These are phyloP conservation scores for Narcine bancroftii DNA, from an alignment of 2,113 vertebrate species.

Conservation along the genomic window DNA sequence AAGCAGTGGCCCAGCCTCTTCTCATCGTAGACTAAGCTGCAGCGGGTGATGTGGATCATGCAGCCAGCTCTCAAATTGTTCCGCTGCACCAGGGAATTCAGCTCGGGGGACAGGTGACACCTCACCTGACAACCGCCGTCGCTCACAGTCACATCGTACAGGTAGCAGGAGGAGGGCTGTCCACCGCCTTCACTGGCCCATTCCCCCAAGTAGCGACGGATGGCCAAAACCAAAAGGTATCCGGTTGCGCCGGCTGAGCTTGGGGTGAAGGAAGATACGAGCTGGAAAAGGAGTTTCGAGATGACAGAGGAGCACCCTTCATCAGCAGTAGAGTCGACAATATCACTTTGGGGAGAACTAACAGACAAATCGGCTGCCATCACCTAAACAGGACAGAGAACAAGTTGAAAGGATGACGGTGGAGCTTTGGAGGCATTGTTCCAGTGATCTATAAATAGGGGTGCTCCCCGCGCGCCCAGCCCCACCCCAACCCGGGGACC, in stretches of 20 bases:
- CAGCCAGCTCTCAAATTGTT: conserved; percentile 62
- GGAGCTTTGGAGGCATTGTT: background rate
- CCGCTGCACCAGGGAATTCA: conserved; percentile 58
- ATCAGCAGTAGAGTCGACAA: background rate
- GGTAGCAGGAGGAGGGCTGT: conserved; percentile 37
- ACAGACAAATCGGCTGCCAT: background rate
- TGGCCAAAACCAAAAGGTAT: conserved; percentile 47
- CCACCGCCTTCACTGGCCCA: background rate
- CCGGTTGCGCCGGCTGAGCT: background rate
- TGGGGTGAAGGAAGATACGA: background rate
- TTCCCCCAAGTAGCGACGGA: conserved; percentile 56
- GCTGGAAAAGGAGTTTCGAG: background rate
- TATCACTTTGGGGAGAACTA: no score
- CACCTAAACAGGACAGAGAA: background rate
- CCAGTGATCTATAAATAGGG: no score
- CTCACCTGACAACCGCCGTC: conserved; percentile 60
- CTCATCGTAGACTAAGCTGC: conserved; percentile 66
- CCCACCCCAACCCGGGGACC: no score
- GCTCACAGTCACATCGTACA: conserved; percentile 63
- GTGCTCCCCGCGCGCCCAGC: background rate
- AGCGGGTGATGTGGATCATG: conserved; percentile 53
- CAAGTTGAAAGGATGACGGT: no score
- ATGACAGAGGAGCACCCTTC: background rate
- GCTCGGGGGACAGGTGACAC: conserved; percentile 54
- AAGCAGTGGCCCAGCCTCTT: conserved; percentile 57